Base-by-base conservation (phyloP, 37 sponge, comb jelly and placozoan genomes). In the Tethya wilhelma region DNA sequence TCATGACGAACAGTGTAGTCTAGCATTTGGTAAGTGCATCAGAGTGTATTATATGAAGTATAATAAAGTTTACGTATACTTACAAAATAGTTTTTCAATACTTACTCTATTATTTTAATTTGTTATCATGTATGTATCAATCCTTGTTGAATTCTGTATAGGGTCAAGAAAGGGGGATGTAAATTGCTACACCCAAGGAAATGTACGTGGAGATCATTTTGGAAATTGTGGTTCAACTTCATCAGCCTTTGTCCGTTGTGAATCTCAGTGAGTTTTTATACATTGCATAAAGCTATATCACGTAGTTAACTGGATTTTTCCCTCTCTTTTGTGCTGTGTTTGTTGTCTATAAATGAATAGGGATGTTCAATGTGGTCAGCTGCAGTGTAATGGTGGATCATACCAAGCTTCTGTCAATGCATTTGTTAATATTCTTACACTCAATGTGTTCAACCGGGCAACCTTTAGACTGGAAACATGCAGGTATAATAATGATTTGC, bases 281-380 rank as follows among this genome's bases (percentile, higher is more conserved):
- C 40, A 38, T 34, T 42, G 28, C 20, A 1, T 43, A 67, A 20
- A 36, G 34, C 67, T 7, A 36, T 31, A 38, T 36, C 39, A 67
- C 14, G 38, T 36, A 38, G n/a, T n/a, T n/a, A n/a, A n/a, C n/a
- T n/a, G n/a, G n/a, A n/a, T n/a, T n/a, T n/a, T n/a, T n/a, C n/a
- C n/a, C n/a, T n/a, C n/a, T n/a, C n/a, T n/a, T n/a, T n/a, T n/a
- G n/a, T n/a, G n/a, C n/a, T n/a, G n/a, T n/a, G n/a, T n/a, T n/a
- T n/a, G n/a, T n/a, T n/a, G n/a, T n/a, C n/a, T n/a, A n/a, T n/a
- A n/a, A n/a, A n/a, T n/a, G n/a, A n/a, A 23, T 38, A 78, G 79
- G n/a, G 26, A 90, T 75, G 76, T 59, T 34, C 38, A 30, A 17
- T 90, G 90, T 84, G 90, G 90, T 26, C 79, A 67, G 44, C 68